Conservation (phyloP, 2,888 invertebrate species). For the Syrphus vitripennis region DNA sequence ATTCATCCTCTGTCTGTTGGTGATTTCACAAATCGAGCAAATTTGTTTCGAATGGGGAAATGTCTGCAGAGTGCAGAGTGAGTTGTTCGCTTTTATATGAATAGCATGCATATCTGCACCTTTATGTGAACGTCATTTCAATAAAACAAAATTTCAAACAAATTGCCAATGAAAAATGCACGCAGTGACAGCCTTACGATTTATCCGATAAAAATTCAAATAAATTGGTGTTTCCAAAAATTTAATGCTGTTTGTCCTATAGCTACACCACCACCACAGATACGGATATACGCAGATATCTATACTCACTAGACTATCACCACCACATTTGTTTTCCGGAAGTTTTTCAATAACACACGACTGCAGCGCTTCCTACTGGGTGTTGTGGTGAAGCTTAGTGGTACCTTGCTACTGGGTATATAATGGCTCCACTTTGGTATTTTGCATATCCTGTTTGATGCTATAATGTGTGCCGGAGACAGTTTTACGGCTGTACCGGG, state of each 20-base stretch:
- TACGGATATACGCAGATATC: neutral
- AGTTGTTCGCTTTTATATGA: neutral
- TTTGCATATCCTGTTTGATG: constrained; percentile 27
- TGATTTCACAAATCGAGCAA: constrained; percentile 52
- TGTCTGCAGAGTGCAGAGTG: neutral
- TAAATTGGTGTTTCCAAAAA: constrained; percentile 56
- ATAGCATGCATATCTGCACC: neutral
- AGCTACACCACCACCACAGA: neutral
- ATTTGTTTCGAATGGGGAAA: constrained; percentile 10
- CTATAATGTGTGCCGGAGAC: constrained; percentile 50
- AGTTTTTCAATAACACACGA: constrained; percentile 57
- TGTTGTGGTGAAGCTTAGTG: neutral
- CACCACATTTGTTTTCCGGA: constrained; percentile 46
- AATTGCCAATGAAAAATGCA: constrained; percentile 60
- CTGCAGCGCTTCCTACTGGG: neutral
- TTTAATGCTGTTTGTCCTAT: constrained; percentile 25
- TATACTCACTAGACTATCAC: neutral
- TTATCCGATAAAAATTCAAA: constrained; percentile 54
- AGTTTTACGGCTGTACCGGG: constrained; percentile 56
- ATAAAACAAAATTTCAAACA: constrained; percentile 10
- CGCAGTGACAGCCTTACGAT: constrained; percentile 54
- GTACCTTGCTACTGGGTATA: constrained; percentile 6
- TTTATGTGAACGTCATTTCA: neutral
- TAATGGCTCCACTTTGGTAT: constrained; percentile 1
- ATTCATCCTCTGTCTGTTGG: constrained; percentile 40